Conservation (phyloP, 2,113 vertebrate genomes). For the Hippocampus mohnikei region DNA sequence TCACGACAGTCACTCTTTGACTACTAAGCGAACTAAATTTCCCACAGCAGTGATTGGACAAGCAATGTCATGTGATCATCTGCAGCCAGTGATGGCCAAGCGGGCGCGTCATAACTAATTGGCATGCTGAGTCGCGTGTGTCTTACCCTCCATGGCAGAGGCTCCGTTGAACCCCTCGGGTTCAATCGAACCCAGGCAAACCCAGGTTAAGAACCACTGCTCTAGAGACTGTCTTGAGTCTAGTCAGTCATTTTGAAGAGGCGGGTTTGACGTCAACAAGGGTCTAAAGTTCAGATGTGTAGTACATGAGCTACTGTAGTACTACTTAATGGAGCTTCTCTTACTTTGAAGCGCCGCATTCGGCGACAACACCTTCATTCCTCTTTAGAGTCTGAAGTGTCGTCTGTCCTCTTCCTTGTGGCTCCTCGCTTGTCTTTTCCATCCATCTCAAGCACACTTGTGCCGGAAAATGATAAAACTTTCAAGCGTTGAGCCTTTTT, state of each 20-base stretch:
- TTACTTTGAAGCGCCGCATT: not conserved
- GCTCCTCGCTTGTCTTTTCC: not conserved
- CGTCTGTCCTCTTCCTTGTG: not conserved
- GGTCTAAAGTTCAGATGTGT: not conserved
- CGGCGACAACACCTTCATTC: not conserved
- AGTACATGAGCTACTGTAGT: not conserved
- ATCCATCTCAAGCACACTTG: not conserved
- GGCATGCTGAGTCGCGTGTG: too few species aligned
- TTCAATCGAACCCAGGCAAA: too few species aligned
- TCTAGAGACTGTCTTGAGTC: not conserved
- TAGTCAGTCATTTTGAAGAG: not conserved
- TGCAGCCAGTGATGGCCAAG: too few species aligned
- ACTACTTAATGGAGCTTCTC: not conserved
- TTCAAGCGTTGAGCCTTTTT: not conserved
- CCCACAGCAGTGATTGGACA: too few species aligned
- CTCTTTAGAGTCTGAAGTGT: not conserved
- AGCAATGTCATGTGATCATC: too few species aligned
- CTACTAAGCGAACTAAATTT: too few species aligned
- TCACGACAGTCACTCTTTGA: too few species aligned
- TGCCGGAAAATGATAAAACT: not conserved
- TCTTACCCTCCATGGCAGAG: too few species aligned
- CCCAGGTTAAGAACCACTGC: too few species aligned
- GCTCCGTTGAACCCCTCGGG: too few species aligned
- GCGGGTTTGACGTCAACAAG: not conserved
- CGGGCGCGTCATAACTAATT: too few species aligned